Evolutionary conservation across 2,888 invertebrate species (phyloP), one percentile per base, ranked within the genome.

Genomic region (Ditylenchus weischeri): DNA sequence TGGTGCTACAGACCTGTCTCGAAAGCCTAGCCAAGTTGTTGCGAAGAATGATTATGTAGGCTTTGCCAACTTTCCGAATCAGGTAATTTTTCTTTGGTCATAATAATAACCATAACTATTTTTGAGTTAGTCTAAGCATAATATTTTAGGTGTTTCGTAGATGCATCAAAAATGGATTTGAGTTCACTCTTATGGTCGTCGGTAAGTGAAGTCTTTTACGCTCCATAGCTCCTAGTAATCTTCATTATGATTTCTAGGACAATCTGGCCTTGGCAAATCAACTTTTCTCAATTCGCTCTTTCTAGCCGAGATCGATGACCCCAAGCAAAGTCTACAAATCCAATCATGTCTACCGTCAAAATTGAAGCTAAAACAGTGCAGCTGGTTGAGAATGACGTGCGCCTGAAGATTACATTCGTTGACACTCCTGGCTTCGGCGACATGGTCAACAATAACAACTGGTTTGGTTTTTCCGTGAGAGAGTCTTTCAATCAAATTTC

Each of bases 221-320:
- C 43, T 13, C 43, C 43, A 29, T 29, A 29, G 29, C 29, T 29
- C 29, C 29, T 29, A 15, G 8, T 43, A 10, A 43, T 15, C 3
- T 13, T 43, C 8, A 1, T 43, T 1, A 51, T 68, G 18, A 36
- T 38, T 50, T 80, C 59, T 76, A 91, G 91, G 92, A 77, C 94
- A 94, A 86, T 91, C 93, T 35, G 98, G 98, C 23, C 87, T 98
- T 75, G 98, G 98, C 67, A 98, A 98, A 86, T 96, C 96, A 21
- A 98, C 98, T 36, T 87, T 98, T 83, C 94, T 98, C 84, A 98
- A 98, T 87, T 95, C 96, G 72, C 90, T 98, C 89, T 98, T 98
- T 87, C 88, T 98, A 79, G 91, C 96, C 77, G 98, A 99, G 83
- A 90, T 99, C 81, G 96, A 98, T 86, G 92, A 79, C 63, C 57